Base-by-base conservation (phyloP, 1,140 invertebrate genomes). In the Zelostemma sp. region DNA sequence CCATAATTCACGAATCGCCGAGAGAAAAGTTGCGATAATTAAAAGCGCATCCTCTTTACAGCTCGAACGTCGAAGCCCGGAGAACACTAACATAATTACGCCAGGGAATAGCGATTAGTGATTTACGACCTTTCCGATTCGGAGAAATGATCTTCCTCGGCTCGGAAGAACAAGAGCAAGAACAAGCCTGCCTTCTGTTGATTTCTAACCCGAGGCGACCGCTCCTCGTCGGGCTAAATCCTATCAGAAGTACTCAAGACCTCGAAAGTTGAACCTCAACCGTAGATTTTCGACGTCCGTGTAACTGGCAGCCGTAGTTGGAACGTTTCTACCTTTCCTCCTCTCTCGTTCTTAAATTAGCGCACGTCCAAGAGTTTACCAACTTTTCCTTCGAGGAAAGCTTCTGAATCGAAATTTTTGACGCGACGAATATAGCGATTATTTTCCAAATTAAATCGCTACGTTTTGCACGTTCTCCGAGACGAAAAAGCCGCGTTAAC, bases 211-310 rank as follows among this genome's bases (percentile, higher is more conserved):
- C 43, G 53, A 47, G 46, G 35, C 35, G 21, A 43, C 50, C 31
- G 49, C 49, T 55, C 43, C 67, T 47, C 56, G 48, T 12, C 47
- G 63, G 63, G 71, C 66, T 77, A 81, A 80, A 82, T 82, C 80
- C 80, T 82, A 80, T 81, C 80, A 80, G 60, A 75, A 80, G 79
- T 80, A 82, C 80, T 82, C 81, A 80, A 75, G n/a, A 41, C n/a
- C 40, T 41, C 40, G 40, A 15, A 41, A 80, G 77, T 80, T 80
- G 68, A 72, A 74, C 68, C 48, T 72, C 74, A 70, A 72, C 73
- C 14, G 38, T 41, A 55, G 50, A 15, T 54, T 62, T 64, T 55
- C 43, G 51, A 53, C 55, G 64, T 56, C 54, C 47, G 56, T 72
- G 50, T 49, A 61, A 67, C 68, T 62, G 57, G 35, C 68, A 66